Conservation (phyloP, 2,888 invertebrate genomes). For the Drosophila bunnanda region DNA sequence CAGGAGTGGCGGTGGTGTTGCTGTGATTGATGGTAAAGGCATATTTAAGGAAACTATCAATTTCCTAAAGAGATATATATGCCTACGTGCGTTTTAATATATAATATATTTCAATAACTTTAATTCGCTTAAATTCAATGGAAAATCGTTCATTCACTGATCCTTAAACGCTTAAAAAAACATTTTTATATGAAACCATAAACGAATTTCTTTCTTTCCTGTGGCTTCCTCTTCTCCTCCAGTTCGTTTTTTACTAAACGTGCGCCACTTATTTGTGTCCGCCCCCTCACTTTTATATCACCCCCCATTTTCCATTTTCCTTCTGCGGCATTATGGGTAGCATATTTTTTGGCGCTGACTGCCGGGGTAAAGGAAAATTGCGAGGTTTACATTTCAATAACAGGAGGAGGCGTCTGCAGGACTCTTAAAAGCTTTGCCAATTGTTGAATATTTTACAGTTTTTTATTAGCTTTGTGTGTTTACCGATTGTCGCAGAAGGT, state of each 20-base stretch:
- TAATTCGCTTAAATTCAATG: background rate
- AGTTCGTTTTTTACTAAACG: conserved; percentile 22
- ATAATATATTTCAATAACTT: background rate
- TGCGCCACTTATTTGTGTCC: conserved; percentile 37
- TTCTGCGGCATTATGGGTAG: conserved; percentile 46
- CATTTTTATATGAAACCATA: conserved; percentile 7
- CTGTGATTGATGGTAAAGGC: conserved; percentile 29
- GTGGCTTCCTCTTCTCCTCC: background rate
- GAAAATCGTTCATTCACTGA: background rate
- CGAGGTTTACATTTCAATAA: conserved; percentile 52
- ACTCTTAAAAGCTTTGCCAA: conserved; percentile 69
- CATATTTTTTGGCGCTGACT: conserved; percentile 61
- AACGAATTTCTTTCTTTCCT: background rate
- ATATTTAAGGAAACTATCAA: conserved; percentile 25
- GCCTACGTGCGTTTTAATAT: background rate
- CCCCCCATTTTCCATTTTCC: conserved; percentile 7
- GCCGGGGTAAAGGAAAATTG: conserved; percentile 43
- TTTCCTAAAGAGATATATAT: background rate
- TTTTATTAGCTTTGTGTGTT: conserved; percentile 66
- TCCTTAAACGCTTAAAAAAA: conserved; percentile 19
- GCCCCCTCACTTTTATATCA: conserved; percentile 16
- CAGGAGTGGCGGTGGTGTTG: background rate
- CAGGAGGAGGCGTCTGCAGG: conserved; percentile 37
- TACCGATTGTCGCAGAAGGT: conserved; percentile 44
- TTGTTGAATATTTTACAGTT: conserved; percentile 74